Conservation (phyloP, 2,113 vertebrate species). For the Camelus dromedarius region DNA sequence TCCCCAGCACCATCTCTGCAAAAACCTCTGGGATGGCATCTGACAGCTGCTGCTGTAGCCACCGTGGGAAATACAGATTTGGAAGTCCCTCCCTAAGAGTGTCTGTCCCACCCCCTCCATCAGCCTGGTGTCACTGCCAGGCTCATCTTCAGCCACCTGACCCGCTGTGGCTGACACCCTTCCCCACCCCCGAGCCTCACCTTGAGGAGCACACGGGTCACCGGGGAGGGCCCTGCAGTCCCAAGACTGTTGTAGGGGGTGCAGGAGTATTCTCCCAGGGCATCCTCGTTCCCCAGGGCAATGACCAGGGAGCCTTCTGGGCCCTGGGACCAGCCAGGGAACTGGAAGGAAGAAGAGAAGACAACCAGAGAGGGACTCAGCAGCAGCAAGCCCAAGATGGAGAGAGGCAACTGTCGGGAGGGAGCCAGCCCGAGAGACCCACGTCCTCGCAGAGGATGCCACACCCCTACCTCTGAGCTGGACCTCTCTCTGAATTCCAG, state of each 20-base stretch:
- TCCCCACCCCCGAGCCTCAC: slow-evolving; percentile 77
- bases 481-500: not conserved
- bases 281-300: slow-evolving; percentile 93
- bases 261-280: slow-evolving; percentile 94
- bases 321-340: slow-evolving; percentile 94
- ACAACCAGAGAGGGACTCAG: not conserved
- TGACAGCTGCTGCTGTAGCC: not conserved
- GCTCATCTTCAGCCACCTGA: not conserved
- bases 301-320: slow-evolving; percentile 94
- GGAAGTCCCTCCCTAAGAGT: not conserved
- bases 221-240: slow-evolving; percentile 92
- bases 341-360: slow-evolving; percentile 82
- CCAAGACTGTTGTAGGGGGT: slow-evolving; percentile 97
- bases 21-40: not conserved
- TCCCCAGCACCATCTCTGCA: not conserved
- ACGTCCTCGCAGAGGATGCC: not conserved
- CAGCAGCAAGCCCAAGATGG: not conserved
- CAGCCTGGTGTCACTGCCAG: not conserved
- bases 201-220: slow-evolving; percentile 94
- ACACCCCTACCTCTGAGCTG: not conserved
- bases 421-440: not conserved
- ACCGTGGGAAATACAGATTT: not conserved
- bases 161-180: not conserved
- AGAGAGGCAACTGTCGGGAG: not conserved
- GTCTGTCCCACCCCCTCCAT: not conserved